Evolutionary conservation across 53 echinoderm and acorn worm genomes (phyloP).

Genomic region (Astropecten irregularis): DNA sequence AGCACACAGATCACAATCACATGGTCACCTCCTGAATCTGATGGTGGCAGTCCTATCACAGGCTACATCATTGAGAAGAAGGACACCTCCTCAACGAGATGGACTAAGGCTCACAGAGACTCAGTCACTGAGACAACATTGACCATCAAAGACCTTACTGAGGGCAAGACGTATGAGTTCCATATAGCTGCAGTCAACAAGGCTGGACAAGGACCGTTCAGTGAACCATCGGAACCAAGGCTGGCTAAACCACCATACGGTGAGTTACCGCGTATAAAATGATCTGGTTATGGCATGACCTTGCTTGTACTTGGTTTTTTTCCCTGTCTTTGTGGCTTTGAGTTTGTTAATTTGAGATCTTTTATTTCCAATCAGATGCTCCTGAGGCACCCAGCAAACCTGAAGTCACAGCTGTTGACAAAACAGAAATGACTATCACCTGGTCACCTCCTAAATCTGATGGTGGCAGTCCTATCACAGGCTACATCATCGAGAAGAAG

Average conservation of each 20-base stretch:
- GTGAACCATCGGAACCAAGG: constrained; percentile 73
- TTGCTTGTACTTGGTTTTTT: no score
- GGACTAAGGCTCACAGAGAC: constrained; percentile 75
- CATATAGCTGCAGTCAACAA: constrained; percentile 80
- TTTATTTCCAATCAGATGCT: constrained; percentile 46
- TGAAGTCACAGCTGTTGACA: constrained; percentile 68
- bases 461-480: constrained; percentile 88
- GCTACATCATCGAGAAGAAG: constrained; percentile 82
- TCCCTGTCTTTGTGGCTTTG: no score
- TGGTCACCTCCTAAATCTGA: constrained; percentile 91
- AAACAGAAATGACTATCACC: constrained; percentile 76
- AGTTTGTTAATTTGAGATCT: no score
- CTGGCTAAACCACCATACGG: constrained; percentile 84
- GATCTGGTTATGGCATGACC: no score
- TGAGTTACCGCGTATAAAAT: constrained; percentile 11
- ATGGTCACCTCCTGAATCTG: constrained; percentile 86
- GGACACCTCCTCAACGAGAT: constrained; percentile 72
- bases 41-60: constrained; percentile 83
- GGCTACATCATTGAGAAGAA: constrained; percentile 81
- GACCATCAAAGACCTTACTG: constrained; percentile 70
- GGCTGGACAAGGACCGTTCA: constrained; percentile 76
- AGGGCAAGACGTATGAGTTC: constrained; percentile 82
- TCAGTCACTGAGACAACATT: constrained; percentile 68
- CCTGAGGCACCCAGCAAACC: constrained; percentile 72
- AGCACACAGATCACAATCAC: constrained; percentile 76